Evolutionary conservation across 2,888 invertebrate genomes (phyloP), one percentile per base, ranked within the genome.

Genomic region (Fissipunctia ypsillon): DNA sequence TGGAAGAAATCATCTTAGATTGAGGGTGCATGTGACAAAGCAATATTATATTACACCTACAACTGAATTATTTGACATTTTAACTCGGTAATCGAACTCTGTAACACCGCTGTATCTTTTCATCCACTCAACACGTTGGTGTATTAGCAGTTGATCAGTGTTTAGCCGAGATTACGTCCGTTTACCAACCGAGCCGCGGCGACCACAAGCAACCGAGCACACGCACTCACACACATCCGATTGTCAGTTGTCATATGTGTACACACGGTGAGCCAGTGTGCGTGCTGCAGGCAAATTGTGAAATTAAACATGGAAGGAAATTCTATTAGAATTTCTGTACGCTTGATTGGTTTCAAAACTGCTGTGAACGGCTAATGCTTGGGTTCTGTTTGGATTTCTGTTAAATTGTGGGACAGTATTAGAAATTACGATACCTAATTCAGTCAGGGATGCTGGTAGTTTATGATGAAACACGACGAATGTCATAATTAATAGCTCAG

Each of bases 101-200:
- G 54, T 63, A 76, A 45, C 0, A 66, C 43, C 25, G 3, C n/a
- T 35, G 56, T n/a, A 65, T 19, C 70, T 38, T 52, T 71, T 41
- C 14, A 78, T 81, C 84, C 86, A 78, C 88, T 50, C 76, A 80
- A 78, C 85, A 63, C 45, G 68, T 14, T 9, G 72, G 87, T 79
- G 75, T 76, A 82, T 77, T 85, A 84, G 88, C 89, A 90, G 91
- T 89, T 90, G 92, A 90, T 89, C 91, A 91, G 93, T 93, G 89
- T 95, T 95, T 95, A 95, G 94, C 93, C 90, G 89, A 93, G 91
- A 94, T 95, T 95, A 95, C 90, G 92, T 91, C 92, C 94, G 93
- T 95, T 95, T 95, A 95, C 92, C 88, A 89, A 92, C 89, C 84
- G 91, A 92, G 91, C 92, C 91, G 91, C 92, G 92, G 87, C 83